phyloP scores from a whole-genome alignment of 2,888 invertebrate genomes.

The Pterostichus madidus region DNA sequence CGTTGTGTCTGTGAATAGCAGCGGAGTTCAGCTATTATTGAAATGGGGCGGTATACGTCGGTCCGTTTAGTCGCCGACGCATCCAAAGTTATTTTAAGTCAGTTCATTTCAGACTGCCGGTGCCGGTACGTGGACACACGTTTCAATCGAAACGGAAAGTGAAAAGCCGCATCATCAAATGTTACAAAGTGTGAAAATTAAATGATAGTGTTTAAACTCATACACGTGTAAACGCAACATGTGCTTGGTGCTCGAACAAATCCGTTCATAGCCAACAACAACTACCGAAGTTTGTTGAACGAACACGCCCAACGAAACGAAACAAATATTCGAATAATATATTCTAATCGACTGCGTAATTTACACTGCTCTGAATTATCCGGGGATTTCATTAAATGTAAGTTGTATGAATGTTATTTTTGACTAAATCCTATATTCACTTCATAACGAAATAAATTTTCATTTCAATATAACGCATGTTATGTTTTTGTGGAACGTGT shows the following conservation, averaged over 20 bases:
- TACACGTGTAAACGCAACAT: too few species aligned
- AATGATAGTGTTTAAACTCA: constrained; percentile 14
- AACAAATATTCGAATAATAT: constrained; percentile 26
- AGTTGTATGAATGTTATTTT: not conserved
- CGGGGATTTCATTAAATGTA: constrained; percentile 47
- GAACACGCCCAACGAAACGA: constrained; percentile 44
- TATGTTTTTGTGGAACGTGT: constrained; percentile 31
- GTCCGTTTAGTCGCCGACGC: constrained; percentile 47
- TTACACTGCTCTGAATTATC: too few species aligned
- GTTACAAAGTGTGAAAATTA: constrained; percentile 39
- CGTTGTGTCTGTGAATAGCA: constrained; percentile 54
- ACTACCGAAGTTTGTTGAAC: not conserved
- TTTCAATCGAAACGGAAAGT: constrained; percentile 35
- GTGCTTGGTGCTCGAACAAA: not conserved
- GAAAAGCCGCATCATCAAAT: not conserved
- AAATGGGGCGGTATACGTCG: constrained; percentile 58
- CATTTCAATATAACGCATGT: constrained; percentile 27
- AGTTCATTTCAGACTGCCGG: constrained; percentile 61
- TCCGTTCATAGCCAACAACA: constrained; percentile 2
- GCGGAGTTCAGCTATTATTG: constrained; percentile 62
- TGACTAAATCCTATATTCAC: constrained; percentile 8
- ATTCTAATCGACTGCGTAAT: constrained; percentile 45
- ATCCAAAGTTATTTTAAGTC: constrained; percentile 54
- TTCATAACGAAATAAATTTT: constrained; percentile 18
- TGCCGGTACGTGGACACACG: constrained; percentile 50